Conservation (phyloP, 2,888 invertebrate species). For the Lepas anatifera region DNA sequence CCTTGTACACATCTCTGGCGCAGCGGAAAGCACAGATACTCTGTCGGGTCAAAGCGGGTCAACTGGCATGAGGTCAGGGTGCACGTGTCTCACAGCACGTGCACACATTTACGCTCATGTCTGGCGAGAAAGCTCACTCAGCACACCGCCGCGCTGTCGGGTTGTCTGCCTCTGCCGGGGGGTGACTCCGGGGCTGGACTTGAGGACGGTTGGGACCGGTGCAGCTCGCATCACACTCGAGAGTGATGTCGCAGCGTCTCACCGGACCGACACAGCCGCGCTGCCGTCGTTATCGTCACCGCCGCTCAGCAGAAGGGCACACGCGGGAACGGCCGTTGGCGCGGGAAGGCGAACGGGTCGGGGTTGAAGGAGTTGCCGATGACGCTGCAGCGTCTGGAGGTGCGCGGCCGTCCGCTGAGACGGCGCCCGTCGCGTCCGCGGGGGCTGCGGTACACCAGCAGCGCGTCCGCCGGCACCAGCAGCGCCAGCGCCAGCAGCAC, state of each 20-base stretch:
- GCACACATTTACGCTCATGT: not conserved
- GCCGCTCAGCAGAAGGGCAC: constrained; percentile 44
- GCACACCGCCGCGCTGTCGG: no score
- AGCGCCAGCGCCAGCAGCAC: not conserved
- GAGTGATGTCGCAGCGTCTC: no score
- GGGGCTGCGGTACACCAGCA: not conserved
- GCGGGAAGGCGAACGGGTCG: constrained; percentile 46
- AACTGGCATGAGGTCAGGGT: not conserved
- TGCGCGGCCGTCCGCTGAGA: not conserved
- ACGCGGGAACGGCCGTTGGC: constrained; percentile 42
- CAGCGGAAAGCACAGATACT: constrained; percentile 5
- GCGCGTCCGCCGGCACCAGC: not conserved
- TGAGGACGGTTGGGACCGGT: no score
- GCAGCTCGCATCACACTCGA: no score
- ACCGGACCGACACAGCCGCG: no score
- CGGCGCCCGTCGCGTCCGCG: not conserved
- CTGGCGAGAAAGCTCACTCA: not conserved
- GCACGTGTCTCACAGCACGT: no score
- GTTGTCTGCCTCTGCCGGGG: no score
- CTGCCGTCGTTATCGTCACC: no score
- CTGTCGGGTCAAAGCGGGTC: constrained; percentile 9
- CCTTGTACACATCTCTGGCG: not conserved
- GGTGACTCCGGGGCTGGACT: no score
- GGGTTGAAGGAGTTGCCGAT: constrained; percentile 54
- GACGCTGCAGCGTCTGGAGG: constrained; percentile 29